A percentile compares a stretch with the other conserved stretches of the same genome.
Evolutionary conservation across 2,797 vertebrate genomes (phyloP).

Genomic region (Gobio occitaniae): DNA sequence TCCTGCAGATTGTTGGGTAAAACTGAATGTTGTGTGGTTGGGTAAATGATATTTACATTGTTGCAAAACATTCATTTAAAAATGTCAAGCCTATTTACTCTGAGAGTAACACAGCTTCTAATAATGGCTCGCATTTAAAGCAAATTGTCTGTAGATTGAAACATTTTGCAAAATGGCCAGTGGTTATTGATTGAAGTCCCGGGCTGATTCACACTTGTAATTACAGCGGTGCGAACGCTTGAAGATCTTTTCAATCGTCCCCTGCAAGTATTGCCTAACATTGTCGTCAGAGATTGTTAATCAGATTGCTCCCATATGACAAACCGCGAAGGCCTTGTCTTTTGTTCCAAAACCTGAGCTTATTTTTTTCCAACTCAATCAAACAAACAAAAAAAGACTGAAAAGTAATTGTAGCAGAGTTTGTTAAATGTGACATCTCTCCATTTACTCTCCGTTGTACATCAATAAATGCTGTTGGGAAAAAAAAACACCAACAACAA

Average conservation of each 20-base stretch:
- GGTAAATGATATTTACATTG: conserved; percentile 50
- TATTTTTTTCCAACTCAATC: background rate
- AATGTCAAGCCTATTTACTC: conserved; percentile 53
- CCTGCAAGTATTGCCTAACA: conserved; percentile 46
- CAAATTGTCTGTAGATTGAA: conserved; percentile 55
- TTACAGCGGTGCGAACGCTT: conserved; percentile 50
- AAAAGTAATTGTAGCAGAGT: background rate
- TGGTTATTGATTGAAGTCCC: conserved; percentile 59
- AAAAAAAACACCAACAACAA: background rate
- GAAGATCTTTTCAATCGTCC: conserved; percentile 56
- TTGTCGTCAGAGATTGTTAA: conserved; percentile 35
- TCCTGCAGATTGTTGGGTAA: conserved; percentile 23
- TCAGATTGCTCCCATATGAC: conserved; percentile 23
- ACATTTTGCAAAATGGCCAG: conserved; percentile 57
- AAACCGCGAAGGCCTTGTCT: conserved; percentile 4
- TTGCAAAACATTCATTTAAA: conserved; percentile 27
- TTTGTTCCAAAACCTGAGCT: conserved; percentile 11
- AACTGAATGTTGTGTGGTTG: conserved; percentile 31
- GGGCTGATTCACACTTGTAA: conserved; percentile 56
- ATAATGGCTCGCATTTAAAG: conserved; percentile 48
- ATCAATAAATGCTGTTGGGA: background rate
- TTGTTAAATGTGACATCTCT: background rate
- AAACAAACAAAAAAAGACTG: background rate
- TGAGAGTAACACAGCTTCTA: conserved; percentile 24
- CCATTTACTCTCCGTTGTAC: background rate